Evolutionary conservation across 2,888 invertebrate species (phyloP), one percentile per base, ranked within the genome.

Genomic region (Caprella mutica): DNA sequence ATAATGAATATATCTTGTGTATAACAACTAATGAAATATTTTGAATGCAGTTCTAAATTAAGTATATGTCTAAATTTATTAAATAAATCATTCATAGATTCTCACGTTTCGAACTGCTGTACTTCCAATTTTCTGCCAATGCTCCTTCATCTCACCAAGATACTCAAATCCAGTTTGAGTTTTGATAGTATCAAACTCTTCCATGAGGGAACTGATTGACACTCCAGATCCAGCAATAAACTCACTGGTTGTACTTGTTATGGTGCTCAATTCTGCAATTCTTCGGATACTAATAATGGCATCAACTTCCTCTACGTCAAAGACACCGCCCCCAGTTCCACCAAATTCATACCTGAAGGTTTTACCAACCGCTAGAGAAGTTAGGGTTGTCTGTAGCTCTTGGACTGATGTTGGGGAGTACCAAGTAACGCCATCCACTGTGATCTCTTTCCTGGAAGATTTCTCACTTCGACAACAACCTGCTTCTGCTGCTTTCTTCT

Each of bases 61-160:
- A n/a, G n/a, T n/a, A n/a, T n/a, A n/a, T n/a, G n/a, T n/a, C n/a
- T n/a, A n/a, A n/a, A n/a, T n/a, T n/a, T n/a, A n/a, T n/a, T n/a
- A n/a, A n/a, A n/a, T n/a, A n/a, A n/a, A n/a, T n/a, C n/a, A n/a
- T n/a, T n/a, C n/a, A n/a, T n/a, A 17, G 39, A 21, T 52, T 23
- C 62, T 48, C 23, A 59, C 84, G 74, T 85, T 86, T 70, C 85
- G 75, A 0, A 86, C 80, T 21, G 84, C 80, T 3, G 81, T 76
- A 70, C 80, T 82, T 0, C 84, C 86, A 2, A 86, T 79, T 52
- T 83, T 70, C 66, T 81, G 80, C 60, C 85, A 71, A 69, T 85
- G 85, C 23, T 78, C 72, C 23, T 76, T 76, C 61, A 85, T 72
- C 44, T 75, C 74, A 9, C 64, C 54, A 8, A 51, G 43, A 19